These are phyloP conservation scores for Tichodroma muraria DNA, from an alignment of 2,113 vertebrate species.

Conservation along the genomic window DNA sequence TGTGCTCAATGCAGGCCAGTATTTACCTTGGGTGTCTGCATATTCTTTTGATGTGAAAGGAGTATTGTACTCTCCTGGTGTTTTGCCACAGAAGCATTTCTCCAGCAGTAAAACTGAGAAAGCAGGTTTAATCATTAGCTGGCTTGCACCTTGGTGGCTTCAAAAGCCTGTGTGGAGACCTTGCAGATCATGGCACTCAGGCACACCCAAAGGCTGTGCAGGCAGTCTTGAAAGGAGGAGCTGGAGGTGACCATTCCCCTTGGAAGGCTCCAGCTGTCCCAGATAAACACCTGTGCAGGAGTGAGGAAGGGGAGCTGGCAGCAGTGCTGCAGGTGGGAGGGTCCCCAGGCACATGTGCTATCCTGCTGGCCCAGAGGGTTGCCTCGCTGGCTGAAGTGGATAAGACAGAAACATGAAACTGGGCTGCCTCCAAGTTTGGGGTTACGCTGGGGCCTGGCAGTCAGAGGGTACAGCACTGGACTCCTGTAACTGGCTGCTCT, in stretches of 20 bases:
- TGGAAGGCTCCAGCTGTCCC: not conserved
- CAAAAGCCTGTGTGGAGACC: not conserved
- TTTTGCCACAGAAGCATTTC: slow-evolving; percentile 1
- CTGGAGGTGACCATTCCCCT: not conserved
- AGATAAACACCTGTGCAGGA: not conserved
- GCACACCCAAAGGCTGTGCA: not conserved
- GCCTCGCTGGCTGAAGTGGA: not conserved
- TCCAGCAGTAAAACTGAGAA: not conserved
- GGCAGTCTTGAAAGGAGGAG: not conserved
- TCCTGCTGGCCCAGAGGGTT: not conserved
- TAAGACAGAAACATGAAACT: not conserved
- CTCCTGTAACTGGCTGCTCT: not conserved
- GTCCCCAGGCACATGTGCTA: not conserved
- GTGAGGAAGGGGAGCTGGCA: not conserved
- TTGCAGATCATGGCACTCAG: not conserved
- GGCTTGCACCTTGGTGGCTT: not conserved
- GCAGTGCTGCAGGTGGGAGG: not conserved
- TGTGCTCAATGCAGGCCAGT: not conserved
- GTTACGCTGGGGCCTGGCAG: not conserved
- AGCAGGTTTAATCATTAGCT: slow-evolving; percentile 53
- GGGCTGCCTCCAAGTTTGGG: not conserved
- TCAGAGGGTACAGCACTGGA: not conserved
- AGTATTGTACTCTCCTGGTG: not conserved
- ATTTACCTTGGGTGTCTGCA: not conserved
- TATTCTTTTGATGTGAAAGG: slow-evolving; percentile 6